Base-by-base conservation (phyloP, 2,113 vertebrate genomes). In the Nettapus auritus region DNA sequence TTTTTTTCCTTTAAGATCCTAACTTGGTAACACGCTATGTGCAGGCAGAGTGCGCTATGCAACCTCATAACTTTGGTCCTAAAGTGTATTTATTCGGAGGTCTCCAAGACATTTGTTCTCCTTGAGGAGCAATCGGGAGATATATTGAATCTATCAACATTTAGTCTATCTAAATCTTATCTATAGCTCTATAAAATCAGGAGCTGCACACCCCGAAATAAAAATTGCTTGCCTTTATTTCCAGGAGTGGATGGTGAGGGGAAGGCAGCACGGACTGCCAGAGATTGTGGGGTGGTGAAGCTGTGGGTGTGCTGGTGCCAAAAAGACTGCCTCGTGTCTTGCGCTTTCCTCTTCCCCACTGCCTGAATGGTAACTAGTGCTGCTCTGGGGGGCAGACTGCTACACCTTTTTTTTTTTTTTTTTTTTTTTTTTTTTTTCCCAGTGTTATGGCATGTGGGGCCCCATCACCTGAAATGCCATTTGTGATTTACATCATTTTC, bases 21-120 rank as follows among this genome's bases (percentile, higher is more conserved):
- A 44, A 53, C 77, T 92, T 2, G 0, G 8, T 63, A 75, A 52
- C 13, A 5, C 5, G 23, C 48, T 23, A 9, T 0, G 7, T 2
- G 3, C n/a, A 63, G 46, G 7, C n/a, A 52, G 48, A 0, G 0
- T 34, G 66, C 3, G 6, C 40, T 69, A n/a, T 55, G 44, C 66
- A 79, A 81, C 38, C 52, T 78, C 60, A 0, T 5, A 36, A 16
- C 38, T 84, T 44, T 29, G 53, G 62, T 50, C 75, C 90, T 63
- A 33, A 60, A 62, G 5, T 2, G 0, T 55, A 56, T 53, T 93
- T 63, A n/a, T 64, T 26, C 52, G 60, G 38, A 60, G 29, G 28
- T 19, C 83, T 42, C 86, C 57, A 46, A 84, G 86, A 68, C 20
- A 8, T 85, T 77, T 73, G 13, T 13, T 90, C 53, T 85, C 69